phyloP scores from a whole-genome alignment of 1,140 invertebrate species.

The Bombus affinis region DNA sequence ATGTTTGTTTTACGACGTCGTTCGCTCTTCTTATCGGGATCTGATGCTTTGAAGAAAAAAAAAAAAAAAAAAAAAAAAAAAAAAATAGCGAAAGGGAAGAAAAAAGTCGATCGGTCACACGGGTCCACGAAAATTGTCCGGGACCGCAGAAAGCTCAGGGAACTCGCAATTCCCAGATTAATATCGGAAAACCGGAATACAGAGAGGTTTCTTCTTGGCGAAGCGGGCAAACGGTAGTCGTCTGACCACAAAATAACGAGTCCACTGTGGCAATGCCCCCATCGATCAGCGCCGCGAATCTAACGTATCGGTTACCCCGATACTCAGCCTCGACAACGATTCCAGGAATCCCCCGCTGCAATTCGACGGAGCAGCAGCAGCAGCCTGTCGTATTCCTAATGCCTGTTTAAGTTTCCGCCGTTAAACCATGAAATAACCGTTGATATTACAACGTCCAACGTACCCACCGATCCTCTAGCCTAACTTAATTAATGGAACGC shows the following conservation, averaged over 20 bases:
- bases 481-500: neutral
- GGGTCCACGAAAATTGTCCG: neutral
- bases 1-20: neutral
- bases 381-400: neutral
- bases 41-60: neutral
- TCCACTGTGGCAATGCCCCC: neutral
- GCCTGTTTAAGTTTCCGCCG: neutral
- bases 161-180: slow-evolving; percentile 16
- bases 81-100: neutral
- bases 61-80: too few species aligned
- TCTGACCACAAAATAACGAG: slow-evolving; percentile 3
- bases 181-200: slow-evolving; percentile 23
- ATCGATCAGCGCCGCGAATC: neutral
- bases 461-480: too few species aligned
- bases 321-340: neutral
- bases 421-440: neutral
- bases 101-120: neutral
- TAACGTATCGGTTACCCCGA: neutral
- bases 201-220: neutral
- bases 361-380: neutral
- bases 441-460: too few species aligned
- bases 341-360: neutral
- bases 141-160: slow-evolving; percentile 1
- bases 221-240: neutral
- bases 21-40: neutral